Conservation (phyloP, 2,113 vertebrate genomes). For the Otocyon megalotis region DNA sequence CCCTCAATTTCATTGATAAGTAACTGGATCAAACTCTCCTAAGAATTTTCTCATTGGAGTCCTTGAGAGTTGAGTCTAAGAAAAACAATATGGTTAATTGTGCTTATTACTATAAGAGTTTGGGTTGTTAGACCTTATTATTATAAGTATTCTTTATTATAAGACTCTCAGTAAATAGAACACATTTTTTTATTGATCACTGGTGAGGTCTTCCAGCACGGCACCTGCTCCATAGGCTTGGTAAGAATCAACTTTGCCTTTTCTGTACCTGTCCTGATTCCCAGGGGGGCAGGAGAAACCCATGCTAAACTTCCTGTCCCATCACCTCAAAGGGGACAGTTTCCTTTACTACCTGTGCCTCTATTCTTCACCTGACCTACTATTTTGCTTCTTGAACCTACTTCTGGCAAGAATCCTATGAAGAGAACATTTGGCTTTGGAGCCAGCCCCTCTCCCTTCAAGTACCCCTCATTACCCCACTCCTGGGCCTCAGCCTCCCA, state of each 20-base stretch:
- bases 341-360: fast-evolving
- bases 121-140: background rate
- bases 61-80: background rate
- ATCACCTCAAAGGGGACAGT: no score
- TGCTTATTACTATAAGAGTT: background rate
- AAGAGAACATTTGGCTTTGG: background rate
- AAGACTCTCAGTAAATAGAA: background rate
- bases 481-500: background rate
- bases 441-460: background rate
- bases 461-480: no score
- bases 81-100: background rate
- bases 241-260: background rate
- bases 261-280: background rate
- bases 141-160: background rate
- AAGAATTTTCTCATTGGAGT: background rate
- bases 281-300: background rate
- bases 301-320: background rate
- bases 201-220: background rate
- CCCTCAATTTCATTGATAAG: background rate
- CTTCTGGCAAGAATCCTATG: background rate
- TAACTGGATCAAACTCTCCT: background rate
- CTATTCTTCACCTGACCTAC: background rate
- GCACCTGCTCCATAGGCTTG: background rate
- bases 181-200: background rate
- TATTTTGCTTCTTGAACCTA: background rate